Base-by-base conservation (phyloP, 2,797 vertebrate genomes). In the Muraenolepis orangiensis region DNA sequence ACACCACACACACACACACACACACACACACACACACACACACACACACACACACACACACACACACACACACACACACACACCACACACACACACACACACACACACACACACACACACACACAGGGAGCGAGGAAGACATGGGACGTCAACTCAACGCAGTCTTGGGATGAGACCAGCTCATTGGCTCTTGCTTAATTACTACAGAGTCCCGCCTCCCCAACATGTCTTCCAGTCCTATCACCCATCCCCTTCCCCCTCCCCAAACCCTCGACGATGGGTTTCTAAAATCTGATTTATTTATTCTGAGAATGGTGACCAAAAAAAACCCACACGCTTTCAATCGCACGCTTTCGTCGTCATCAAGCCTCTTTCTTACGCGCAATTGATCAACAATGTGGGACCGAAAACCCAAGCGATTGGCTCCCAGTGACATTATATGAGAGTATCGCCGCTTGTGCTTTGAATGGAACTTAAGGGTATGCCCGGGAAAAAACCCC, bases 151-250 rank as follows among this genome's bases (percentile, higher is more conserved):
- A 78, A 80, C 84, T 83, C 69, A 78, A 83, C 81, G 10, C 51
- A 26, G n/a, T 4, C 26, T 23, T 73, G 66, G 67, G 79, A 87
- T 85, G 86, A 91, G 88, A 87, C 90, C 86, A 79, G 90, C 91
- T 93, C 91, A 87, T 72, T 82, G 80, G 73, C 76, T 76, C 76
- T 71, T 74, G 76, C 70, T 20, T 30, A 75, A 73, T 78, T 30
- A 75, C 74, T 78, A 57, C 78, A 67, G 66, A 32, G 67, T 69
- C 74, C 81, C 73, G 70, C 68, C 30, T 51, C 66, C 76, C 82
- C 73, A n/a, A n/a, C n/a, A n/a, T n/a, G n/a, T n/a, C n/a, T n/a
- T n/a, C n/a, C n/a, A n/a, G n/a, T n/a, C n/a, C n/a, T n/a, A n/a
- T n/a, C 71, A 57, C 34, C 67, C 30, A 7, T n/a, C 69, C 69